Evolutionary conservation across 2,113 vertebrate genomes (phyloP).

Genomic region (Eulemur macaco): DNA sequence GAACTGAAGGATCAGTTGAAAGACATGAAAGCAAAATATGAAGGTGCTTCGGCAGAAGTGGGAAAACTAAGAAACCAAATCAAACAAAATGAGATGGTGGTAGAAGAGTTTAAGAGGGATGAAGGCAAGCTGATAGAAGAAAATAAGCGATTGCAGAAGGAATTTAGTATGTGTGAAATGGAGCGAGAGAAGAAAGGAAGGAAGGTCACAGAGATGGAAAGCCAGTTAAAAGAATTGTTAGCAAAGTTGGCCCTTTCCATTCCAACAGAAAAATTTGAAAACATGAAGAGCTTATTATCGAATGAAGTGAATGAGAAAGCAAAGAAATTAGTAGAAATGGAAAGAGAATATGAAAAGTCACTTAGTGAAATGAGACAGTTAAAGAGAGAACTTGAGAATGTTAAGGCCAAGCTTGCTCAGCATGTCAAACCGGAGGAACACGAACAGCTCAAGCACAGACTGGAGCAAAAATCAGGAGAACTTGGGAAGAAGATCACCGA

Average conservation of each 20-base stretch:
- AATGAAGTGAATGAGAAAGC: constrained; percentile 91
- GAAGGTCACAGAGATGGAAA: constrained; percentile 81
- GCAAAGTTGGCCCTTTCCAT: constrained; percentile 82
- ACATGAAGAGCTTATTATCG: constrained; percentile 91
- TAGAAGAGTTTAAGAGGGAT: constrained; percentile 92
- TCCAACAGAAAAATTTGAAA: constrained; percentile 91
- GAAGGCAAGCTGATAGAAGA: constrained; percentile 90
- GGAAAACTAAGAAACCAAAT: constrained; percentile 93
- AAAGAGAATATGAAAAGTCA: constrained; percentile 87
- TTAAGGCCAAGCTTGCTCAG: constrained; percentile 74
- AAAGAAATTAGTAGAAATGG: constrained; percentile 86
- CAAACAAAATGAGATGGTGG: constrained; percentile 91
- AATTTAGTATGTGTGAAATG: constrained; percentile 81
- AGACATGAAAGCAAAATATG: constrained; percentile 93
- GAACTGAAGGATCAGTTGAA: constrained; percentile 92
- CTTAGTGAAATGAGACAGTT: constrained; percentile 87
- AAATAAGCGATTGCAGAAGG: constrained; percentile 87
- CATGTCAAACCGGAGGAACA: constrained; percentile 85
- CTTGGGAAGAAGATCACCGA: constrained; percentile 88
- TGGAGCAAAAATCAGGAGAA: constrained; percentile 86
- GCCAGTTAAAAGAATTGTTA: constrained; percentile 84
- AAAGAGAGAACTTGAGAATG: constrained; percentile 85
- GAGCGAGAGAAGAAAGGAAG: constrained; percentile 86
- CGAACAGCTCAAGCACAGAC: constrained; percentile 81
- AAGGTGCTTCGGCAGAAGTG: constrained; percentile 94